Base-by-base conservation (phyloP, 1,140 invertebrate genomes). In the Brachionus rotundiformis region DNA sequence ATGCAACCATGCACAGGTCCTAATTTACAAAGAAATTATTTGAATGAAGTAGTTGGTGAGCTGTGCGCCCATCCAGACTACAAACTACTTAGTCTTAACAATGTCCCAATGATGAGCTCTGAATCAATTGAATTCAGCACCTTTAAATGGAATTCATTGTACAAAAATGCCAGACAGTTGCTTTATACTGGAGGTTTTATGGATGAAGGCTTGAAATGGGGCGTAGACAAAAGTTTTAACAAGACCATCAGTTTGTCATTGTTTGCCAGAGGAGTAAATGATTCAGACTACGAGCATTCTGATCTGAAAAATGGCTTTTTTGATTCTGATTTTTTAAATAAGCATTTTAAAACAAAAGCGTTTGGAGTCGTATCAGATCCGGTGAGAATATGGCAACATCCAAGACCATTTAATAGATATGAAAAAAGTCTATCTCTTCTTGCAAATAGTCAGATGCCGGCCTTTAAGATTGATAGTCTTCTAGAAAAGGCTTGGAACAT, bases 401-500 rank as follows among this genome's bases (percentile, higher is more conserved):
- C 84, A 0, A 82, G 86, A 39, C 75, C 83, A 0, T 87, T 88
- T 41, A 83, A 83, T 82, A 83, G 83, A 41, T 86, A 88, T 82
- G 87, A 89, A 68, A 87, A 87, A 80, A 85, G 83, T 31, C 85
- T 86, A 1, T 83, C 85, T 5, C 73, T 88, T 6, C 65, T 88
- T 7, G 85, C 85, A 27, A 89, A 89, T 82, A 86, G 86, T 83
- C 84, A 84, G 10, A 83, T 84, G 3, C 81, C 85, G 7, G 61
- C 59, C 1, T 47, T 44, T 33, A 83, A 85, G 1, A 76, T 89
- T 68, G 84, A 87, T 44, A 77, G 82, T 8, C 84, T 87, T 39
- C 79, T 88, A 13, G 84, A 84, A 1, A 87, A 86, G 82, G 87
- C 87, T 3, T 89, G 87, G 87, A 84, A 84, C 25, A 88, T 89